Conservation (phyloP, 2,888 invertebrate species). For the Platycheirus rosarum region DNA sequence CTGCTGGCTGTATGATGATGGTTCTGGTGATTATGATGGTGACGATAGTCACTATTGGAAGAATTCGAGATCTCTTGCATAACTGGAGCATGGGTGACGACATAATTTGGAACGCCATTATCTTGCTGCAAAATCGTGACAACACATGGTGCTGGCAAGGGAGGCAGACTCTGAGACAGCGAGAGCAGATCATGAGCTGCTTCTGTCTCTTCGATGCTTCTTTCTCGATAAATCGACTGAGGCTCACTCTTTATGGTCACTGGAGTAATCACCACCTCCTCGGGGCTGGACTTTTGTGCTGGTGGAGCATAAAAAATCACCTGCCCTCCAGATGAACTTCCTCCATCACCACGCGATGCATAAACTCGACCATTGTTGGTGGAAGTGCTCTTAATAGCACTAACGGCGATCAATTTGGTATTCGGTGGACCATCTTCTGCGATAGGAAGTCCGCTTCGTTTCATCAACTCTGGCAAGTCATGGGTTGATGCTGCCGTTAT, state of each 20-base stretch:
- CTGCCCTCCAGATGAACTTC: slow-evolving; percentile 77
- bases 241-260: slow-evolving; percentile 75
- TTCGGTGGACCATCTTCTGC: slow-evolving; percentile 53
- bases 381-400: slow-evolving; percentile 56
- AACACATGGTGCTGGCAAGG: slow-evolving; percentile 88
- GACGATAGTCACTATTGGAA: slow-evolving; percentile 77
- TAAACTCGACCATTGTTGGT: slow-evolving; percentile 22
- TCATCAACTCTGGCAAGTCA: slow-evolving; percentile 61
- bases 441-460: slow-evolving; percentile 61
- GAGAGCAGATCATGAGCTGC: slow-evolving; percentile 92
- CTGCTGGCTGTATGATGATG: slow-evolving; percentile 68
- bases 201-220: slow-evolving; percentile 92
- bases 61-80: slow-evolving; percentile 82
- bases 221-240: slow-evolving; percentile 81
- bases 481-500: slow-evolving; percentile 68
- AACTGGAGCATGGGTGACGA: slow-evolving; percentile 75
- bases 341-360: slow-evolving; percentile 76
- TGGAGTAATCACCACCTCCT: neutral
- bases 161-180: slow-evolving; percentile 90
- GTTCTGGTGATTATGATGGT: slow-evolving; percentile 72
- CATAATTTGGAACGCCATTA: slow-evolving; percentile 36
- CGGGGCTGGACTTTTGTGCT: slow-evolving; percentile 75
- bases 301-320: slow-evolving; percentile 83
- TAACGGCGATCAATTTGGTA: slow-evolving; percentile 64
- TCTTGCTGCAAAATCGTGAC: slow-evolving; percentile 85